A percentile compares a stretch with the other conserved stretches of the same genome.
These are phyloP conservation scores for Drosophila biarmipes DNA, from an alignment of 1,140 invertebrate species.

Conservation along the genomic window DNA sequence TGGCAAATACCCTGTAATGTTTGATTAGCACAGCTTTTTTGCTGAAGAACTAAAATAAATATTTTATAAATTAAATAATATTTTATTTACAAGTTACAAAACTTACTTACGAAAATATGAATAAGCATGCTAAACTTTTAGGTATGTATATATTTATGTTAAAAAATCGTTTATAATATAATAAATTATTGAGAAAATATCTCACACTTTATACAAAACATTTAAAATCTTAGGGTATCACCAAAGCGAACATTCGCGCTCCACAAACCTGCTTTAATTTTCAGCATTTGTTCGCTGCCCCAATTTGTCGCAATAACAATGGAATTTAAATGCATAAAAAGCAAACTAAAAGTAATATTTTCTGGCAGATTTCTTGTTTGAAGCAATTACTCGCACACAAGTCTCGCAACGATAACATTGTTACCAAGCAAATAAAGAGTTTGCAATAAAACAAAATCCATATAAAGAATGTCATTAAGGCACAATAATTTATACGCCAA, in stretches of 20 bases:
- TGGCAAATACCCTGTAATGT: conserved; percentile 16
- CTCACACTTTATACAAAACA: too few species aligned
- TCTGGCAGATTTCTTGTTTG: conserved; percentile 1
- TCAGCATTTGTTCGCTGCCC: conserved; percentile 44
- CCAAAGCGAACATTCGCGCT: neutral
- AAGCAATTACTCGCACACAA: conserved; percentile 13
- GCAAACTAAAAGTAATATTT: conserved; percentile 26
- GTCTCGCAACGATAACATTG: conserved; percentile 11
- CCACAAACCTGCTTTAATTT: conserved; percentile 45
- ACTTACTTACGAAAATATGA: too few species aligned
- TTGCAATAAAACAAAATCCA: conserved; percentile 3
- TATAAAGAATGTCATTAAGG: conserved; percentile 16
- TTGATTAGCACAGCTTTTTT: neutral
- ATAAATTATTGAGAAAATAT: too few species aligned
- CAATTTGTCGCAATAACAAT: conserved; percentile 76
- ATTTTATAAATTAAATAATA: neutral
- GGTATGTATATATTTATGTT: too few species aligned
- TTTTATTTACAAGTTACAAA: neutral
- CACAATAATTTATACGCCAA: conserved; percentile 25
- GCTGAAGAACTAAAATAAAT: neutral
- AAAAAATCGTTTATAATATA: too few species aligned
- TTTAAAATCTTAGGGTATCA: conserved; percentile 1
- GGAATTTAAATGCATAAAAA: conserved; percentile 56
- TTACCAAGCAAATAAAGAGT: conserved; percentile 7
- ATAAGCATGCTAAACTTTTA: too few species aligned